Conservation (phyloP, 2,797 vertebrate genomes). For the Dicrostonyx torquatus region DNA sequence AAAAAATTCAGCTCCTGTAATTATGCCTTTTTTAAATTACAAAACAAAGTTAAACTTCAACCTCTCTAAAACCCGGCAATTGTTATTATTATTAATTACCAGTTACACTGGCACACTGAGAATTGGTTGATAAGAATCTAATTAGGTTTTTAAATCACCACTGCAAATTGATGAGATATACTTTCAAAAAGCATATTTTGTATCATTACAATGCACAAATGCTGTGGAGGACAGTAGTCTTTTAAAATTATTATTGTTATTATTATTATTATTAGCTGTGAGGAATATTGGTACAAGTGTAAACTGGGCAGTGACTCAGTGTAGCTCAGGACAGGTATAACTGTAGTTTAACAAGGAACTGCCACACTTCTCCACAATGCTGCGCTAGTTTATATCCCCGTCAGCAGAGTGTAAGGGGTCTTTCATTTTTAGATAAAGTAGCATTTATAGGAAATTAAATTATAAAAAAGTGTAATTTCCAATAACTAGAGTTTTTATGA, state of each 20-base stretch:
- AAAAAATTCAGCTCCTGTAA: conserved; percentile 82
- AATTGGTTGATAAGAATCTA: conserved; percentile 87
- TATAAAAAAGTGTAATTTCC: neutral
- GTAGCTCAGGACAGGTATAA: neutral
- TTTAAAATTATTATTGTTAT: neutral
- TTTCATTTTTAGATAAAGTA: neutral
- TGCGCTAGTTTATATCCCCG: neutral
- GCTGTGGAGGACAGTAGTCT: conserved; percentile 79
- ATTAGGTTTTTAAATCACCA: conserved; percentile 85
- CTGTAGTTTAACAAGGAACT: neutral
- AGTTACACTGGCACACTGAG: conserved; percentile 69
- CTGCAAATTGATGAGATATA: conserved; percentile 81
- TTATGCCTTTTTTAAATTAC: conserved; percentile 65
- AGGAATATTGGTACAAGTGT: too few relatives aligned
- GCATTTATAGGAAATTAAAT: neutral
- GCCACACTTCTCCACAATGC: neutral
- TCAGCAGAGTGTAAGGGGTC: neutral
- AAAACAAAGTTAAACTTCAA: conserved; percentile 73
- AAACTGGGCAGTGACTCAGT: neutral
- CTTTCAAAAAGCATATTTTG: conserved; percentile 82
- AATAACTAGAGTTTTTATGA: conserved; percentile 7
- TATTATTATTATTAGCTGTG: too few relatives aligned
- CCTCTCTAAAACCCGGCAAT: conserved; percentile 79
- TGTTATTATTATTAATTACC: conserved; percentile 77
- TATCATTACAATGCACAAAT: conserved; percentile 83